These are phyloP conservation scores for Cherax quadricarinatus DNA, from an alignment of 1,140 invertebrate species.

Conservation along the genomic window DNA sequence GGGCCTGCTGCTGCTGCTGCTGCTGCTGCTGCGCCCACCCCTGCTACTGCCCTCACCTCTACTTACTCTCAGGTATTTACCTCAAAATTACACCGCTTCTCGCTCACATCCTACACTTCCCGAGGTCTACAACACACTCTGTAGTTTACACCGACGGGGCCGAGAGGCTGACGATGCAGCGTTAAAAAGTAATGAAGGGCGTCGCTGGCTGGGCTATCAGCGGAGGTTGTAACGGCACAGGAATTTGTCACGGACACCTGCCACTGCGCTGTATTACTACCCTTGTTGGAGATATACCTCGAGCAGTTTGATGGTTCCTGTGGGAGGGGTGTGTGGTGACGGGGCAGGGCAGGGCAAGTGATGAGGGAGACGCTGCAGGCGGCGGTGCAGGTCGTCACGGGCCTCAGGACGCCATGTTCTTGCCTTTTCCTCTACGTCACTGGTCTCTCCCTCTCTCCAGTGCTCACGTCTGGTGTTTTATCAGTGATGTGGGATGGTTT, in stretches of 20 bases:
- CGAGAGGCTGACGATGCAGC: not conserved
- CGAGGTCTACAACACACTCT: not conserved
- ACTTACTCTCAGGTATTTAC: slow-evolving; percentile 46
- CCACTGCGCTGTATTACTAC: slow-evolving; percentile 7
- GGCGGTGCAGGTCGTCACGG: slow-evolving; percentile 35
- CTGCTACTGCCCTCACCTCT: slow-evolving; percentile 28
- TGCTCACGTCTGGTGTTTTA: not conserved
- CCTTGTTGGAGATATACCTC: not conserved
- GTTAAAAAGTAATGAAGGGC: slow-evolving; percentile 31
- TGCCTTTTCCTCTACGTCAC: not conserved
- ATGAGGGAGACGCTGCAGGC: slow-evolving; percentile 38
- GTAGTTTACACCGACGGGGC: not conserved
- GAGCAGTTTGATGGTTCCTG: not conserved
- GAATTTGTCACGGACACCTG: slow-evolving; percentile 32
- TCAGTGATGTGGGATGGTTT: not conserved
- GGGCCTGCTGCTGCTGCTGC: slow-evolving; percentile 66
- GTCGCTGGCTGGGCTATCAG: slow-evolving; percentile 43
- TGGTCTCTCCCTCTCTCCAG: not conserved
- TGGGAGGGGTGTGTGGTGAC: not conserved
- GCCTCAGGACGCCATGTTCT: slow-evolving; percentile 54
- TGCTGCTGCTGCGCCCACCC: slow-evolving; percentile 51
- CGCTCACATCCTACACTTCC: not conserved
- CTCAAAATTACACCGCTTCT: not conserved
- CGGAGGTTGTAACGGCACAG: slow-evolving; percentile 53
- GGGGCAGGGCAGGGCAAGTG: not conserved